These are phyloP conservation scores for Pseudopipra pipra DNA, from an alignment of 2,113 vertebrate species.

Conservation along the genomic window DNA sequence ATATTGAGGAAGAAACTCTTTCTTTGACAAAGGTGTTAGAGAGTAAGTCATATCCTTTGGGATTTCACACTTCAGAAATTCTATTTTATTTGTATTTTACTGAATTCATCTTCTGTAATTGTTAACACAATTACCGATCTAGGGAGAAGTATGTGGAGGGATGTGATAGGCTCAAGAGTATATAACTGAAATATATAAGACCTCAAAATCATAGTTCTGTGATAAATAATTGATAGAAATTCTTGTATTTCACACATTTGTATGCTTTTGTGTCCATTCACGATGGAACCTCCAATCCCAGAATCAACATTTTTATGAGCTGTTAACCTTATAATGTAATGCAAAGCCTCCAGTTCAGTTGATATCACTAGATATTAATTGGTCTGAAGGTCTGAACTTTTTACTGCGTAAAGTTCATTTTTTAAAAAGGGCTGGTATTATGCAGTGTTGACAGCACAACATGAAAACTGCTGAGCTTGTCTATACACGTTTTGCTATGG, in stretches of 20 bases:
- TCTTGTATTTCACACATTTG: background rate
- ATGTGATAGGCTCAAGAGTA: background rate
- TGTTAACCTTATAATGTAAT: background rate
- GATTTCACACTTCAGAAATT: background rate
- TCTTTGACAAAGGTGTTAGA: background rate
- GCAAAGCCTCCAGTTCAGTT: background rate
- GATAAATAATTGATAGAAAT: background rate
- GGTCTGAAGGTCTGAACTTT: background rate
- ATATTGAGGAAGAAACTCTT: background rate
- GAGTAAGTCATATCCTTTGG: background rate
- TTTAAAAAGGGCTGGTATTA: background rate
- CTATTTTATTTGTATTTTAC: background rate
- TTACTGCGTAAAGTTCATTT: background rate
- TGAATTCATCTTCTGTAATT: background rate
- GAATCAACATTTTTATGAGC: background rate
- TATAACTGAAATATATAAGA: background rate
- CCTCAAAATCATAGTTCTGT: background rate
- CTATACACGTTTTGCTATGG: background rate
- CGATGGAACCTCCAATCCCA: background rate
- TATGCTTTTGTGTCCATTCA: background rate
- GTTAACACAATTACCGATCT: background rate
- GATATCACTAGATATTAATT: background rate
- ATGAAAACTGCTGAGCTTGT: constrained; percentile 33
- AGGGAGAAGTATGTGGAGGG: background rate
- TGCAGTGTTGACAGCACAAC: constrained; percentile 16